Base-by-base conservation (phyloP, 2,797 vertebrate species). In the Crocodylus rhombifer region DNA sequence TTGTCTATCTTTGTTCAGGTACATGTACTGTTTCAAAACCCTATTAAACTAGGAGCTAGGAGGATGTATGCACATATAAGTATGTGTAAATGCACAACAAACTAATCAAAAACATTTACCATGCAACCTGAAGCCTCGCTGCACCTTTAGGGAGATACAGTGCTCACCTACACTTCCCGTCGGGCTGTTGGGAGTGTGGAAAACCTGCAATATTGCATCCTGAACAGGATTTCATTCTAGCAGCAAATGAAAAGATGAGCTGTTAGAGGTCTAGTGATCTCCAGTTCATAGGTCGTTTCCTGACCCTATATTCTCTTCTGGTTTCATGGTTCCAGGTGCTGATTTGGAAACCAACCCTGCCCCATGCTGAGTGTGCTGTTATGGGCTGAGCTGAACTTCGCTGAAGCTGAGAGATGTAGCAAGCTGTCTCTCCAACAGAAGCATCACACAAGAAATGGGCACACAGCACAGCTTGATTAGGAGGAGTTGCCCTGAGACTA, bases 71-170 rank as follows among this genome's bases (percentile, higher is more conserved):
- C 55, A 76, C 26, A 25, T 42, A 7, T 71, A 58, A 71, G 9
- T 13, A 69, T 0, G 0, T 77, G 42, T 30, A 23, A 57, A 63
- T 5, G 77, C n/a, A 15, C 8, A 51, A 51, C 42, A 12, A 74
- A 56, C 5, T 26, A 71, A 61, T 4, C 7, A 20, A 61, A 63
- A 77, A 0, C 0, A 69, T n/a, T 77, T 13, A 21, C 14, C 13
- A 10, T 78, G 51, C 5, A 42, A 26, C 26, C 26, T 28, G 2
- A 17, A 69, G 14, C 1, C n/a, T 56, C 17, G 17, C 5, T 4
- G 12, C 81, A 56, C 33, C 33, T 69, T 58, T 63, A 9, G 2
- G 26, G 20, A 5, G 7, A 62, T 6, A 13, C 61, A 14, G 33
- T 14, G 25, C 3, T 63, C 20, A 25, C 30, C 36, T 14, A 16